Percentiles rank a stretch among this genome's conserved stretches.
These are phyloP conservation scores for Bombus waltoni DNA, from an alignment of 1,140 invertebrate genomes.

Conservation along the genomic window DNA sequence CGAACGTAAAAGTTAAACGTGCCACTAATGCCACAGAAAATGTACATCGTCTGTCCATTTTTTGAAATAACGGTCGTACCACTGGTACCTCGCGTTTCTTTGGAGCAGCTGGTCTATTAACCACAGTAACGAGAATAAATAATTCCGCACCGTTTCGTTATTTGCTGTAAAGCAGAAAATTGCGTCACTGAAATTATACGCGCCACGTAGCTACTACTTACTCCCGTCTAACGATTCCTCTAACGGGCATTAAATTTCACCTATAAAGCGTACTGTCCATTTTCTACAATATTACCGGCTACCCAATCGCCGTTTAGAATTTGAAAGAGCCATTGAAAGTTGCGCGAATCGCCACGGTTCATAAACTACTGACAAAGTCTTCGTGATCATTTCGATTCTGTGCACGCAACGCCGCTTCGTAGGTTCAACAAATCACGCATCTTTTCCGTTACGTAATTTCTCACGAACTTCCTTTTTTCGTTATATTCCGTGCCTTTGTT, in stretches of 20 bases:
- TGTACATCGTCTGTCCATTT: neutral
- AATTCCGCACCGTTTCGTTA: neutral
- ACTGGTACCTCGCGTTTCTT: neutral
- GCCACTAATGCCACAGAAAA: neutral
- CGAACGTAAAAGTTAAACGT: neutral
- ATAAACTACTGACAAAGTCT: slow-evolving; percentile 33
- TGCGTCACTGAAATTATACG: slow-evolving; percentile 27
- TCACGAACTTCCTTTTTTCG: neutral
- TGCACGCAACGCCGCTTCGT: neutral
- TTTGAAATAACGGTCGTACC: slow-evolving; percentile 12
- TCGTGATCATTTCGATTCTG: slow-evolving; percentile 25
- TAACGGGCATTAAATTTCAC: slow-evolving; percentile 32
- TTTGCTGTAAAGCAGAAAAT: slow-evolving; percentile 33
- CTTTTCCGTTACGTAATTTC: slow-evolving; percentile 24
- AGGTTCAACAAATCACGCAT: neutral
- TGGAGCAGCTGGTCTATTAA: slow-evolving; percentile 15
- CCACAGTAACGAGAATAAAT: slow-evolving; percentile 23
- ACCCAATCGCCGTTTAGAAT: neutral
- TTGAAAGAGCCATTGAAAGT: slow-evolving; percentile 17
- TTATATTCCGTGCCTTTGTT: neutral
- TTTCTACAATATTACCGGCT: slow-evolving; percentile 11
- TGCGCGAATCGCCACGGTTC: slow-evolving; percentile 32
- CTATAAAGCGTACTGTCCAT: slow-evolving; percentile 28
- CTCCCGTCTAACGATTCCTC: neutral
- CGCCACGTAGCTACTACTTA: neutral